Conservation (phyloP, 2,113 vertebrate species). For the Cyprinus carpio region DNA sequence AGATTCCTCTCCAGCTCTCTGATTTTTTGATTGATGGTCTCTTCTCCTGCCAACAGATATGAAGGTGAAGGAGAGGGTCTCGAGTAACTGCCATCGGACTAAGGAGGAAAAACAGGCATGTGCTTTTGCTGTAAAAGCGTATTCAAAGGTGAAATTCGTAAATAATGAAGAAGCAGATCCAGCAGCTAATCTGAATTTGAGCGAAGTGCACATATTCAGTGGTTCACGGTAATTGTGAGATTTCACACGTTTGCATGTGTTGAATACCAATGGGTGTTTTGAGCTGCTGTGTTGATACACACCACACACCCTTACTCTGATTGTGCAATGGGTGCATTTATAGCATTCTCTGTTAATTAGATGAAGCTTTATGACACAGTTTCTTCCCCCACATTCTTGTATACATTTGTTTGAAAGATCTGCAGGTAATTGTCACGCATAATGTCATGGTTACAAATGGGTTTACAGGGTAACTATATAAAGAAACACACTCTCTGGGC, state of each 20-base stretch:
- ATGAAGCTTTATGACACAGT: constrained; percentile 46
- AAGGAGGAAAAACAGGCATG: not conserved
- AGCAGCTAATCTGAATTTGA: constrained; percentile 18
- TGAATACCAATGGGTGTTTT: constrained; percentile 24
- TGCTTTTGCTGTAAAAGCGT: not conserved
- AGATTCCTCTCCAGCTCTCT: constrained; percentile 19
- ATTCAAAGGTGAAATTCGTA: not conserved
- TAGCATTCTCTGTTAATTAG: constrained; percentile 50
- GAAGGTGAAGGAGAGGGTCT: not conserved
- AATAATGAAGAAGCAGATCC: not conserved
- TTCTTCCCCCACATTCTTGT: constrained; percentile 35
- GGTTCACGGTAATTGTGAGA: not conserved
- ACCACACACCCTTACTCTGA: constrained; percentile 1
- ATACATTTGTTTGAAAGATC: constrained; percentile 39
- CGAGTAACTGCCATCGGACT: not conserved
- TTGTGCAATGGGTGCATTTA: constrained; percentile 41
- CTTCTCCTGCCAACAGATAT: constrained; percentile 9
- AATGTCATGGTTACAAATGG: constrained; percentile 38
- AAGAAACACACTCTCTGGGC: constrained; percentile 42
- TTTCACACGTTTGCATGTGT: not conserved
- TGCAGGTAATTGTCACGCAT: constrained; percentile 34
- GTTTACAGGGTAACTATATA: constrained; percentile 48
- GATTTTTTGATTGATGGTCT: constrained; percentile 41
- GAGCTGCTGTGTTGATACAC: not conserved
- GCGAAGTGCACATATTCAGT: not conserved